Evolutionary conservation across 2,888 invertebrate species (phyloP).

Genomic region (Criorhina ranunculi): DNA sequence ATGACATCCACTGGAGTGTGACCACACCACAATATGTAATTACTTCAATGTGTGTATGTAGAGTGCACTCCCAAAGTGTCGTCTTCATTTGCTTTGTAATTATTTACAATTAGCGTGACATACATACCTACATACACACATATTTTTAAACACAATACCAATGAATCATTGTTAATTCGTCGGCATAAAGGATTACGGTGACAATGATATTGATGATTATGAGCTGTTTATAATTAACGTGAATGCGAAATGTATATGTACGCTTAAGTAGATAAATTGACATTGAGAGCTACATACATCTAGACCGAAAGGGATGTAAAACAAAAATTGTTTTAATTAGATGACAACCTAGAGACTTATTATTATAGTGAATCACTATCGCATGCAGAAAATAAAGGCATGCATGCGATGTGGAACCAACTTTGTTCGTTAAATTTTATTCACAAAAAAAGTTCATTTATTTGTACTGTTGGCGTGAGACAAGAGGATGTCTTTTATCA

Average conservation of each 20-base stretch:
- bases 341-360: constrained; percentile 16
- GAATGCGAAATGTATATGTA: constrained; percentile 24
- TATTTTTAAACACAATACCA: constrained; percentile 31
- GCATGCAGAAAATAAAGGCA: background rate
- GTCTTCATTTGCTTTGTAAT: constrained; percentile 49
- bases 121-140: constrained; percentile 16
- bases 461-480: too few species aligned
- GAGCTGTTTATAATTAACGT: constrained; percentile 31
- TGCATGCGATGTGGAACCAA: constrained; percentile 18
- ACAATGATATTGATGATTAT: constrained; percentile 14
- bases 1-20: constrained; percentile 50
- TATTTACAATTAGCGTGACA: constrained; percentile 63
- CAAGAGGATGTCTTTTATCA: too few species aligned
- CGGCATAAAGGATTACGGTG: constrained; percentile 47
- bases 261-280: constrained; percentile 30
- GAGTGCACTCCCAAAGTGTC: constrained; percentile 44
- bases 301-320: background rate
- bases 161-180: constrained; percentile 63
- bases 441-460: background rate
- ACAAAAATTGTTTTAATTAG: constrained; percentile 31
- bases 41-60: constrained; percentile 10
- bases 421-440: constrained; percentile 3
- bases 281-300: constrained; percentile 41
- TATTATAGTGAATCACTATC: constrained; percentile 20
- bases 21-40: constrained; percentile 58